Conservation (phyloP, 2,888 invertebrate genomes). For the Eurytoma adleriae region DNA sequence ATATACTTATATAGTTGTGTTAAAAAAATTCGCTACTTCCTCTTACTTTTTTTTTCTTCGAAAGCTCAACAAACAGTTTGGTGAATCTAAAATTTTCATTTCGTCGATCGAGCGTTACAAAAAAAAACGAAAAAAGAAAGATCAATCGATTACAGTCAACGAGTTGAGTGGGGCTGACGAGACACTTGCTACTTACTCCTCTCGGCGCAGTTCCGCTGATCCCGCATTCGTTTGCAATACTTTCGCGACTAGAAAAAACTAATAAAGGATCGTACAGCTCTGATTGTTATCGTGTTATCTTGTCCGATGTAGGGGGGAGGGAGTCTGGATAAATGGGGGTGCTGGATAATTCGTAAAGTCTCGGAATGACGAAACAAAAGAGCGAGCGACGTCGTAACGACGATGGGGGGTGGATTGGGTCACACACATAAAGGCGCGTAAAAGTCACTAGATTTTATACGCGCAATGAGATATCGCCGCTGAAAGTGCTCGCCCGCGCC, state of each 20-base stretch:
- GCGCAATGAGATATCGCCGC: background rate
- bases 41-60: background rate
- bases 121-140: no score
- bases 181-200: slow-evolving; percentile 8
- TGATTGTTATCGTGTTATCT: background rate
- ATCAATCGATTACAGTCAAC: no score
- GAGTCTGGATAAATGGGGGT: no score
- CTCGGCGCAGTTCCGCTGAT: slow-evolving; percentile 10
- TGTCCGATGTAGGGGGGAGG: no score
- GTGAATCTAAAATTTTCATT: background rate
- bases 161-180: slow-evolving; percentile 1
- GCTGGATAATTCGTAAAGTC: background rate
- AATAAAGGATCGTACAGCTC: background rate
- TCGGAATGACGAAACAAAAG: slow-evolving; percentile 33
- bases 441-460: background rate
- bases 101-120: no score
- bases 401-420: background rate
- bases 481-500: no score
- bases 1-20: no score
- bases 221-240: slow-evolving; percentile 6
- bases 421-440: background rate
- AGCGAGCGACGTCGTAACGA: slow-evolving; percentile 40
- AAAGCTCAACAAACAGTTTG: background rate
- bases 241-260: slow-evolving; percentile 16
- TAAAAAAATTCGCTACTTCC: background rate